A percentile compares a stretch with the other conserved stretches of the same genome.
Evolutionary conservation across 2,113 vertebrate genomes (phyloP).

Genomic region (Oceanites oceanicus): DNA sequence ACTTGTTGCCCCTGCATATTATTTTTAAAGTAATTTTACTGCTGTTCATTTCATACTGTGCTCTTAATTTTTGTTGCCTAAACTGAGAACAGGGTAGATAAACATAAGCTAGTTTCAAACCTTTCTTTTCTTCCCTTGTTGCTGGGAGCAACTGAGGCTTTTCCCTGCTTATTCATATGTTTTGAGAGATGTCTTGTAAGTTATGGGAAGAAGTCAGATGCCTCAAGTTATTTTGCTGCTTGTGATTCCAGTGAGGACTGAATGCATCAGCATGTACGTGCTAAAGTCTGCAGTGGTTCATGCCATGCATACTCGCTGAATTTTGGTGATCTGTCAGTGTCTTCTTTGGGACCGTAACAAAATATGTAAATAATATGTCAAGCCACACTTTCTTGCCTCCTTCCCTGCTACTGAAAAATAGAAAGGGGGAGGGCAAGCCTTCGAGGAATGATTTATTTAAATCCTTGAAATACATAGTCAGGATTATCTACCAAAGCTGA

Average conservation of each 20-base stretch:
- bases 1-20: neutral
- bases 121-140: neutral
- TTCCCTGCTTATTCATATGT: neutral
- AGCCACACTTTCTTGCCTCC: neutral
- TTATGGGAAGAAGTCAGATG: neutral
- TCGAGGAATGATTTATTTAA: neutral
- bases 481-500: neutral
- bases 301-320: neutral
- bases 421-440: neutral
- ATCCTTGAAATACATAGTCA: neutral
- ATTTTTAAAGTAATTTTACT: neutral
- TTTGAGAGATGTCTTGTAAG: neutral
- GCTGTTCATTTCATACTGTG: neutral
- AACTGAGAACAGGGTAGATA: neutral
- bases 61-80: neutral
- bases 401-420: neutral
- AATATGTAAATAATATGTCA: neutral
- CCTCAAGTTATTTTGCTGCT: neutral
- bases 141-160: neutral
- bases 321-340: neutral
- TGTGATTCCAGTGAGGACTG: neutral
- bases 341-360: neutral
- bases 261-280: neutral
- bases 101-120: neutral
- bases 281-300: neutral